Evolutionary conservation across 2,113 vertebrate species (phyloP).

Genomic region (Xiphophorus couchianus): DNA sequence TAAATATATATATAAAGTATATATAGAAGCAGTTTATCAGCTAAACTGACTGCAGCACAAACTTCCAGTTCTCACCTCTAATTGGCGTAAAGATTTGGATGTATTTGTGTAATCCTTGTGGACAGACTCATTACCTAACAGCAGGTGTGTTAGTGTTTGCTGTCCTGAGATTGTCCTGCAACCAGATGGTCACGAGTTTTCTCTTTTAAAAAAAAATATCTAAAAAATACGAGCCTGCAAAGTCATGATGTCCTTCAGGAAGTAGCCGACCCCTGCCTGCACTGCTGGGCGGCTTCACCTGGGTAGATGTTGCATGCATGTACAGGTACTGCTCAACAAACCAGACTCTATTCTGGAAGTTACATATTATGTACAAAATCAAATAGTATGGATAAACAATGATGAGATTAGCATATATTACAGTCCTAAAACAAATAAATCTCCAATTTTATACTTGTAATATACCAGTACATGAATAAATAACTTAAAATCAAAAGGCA

Average conservation of each 20-base stretch:
- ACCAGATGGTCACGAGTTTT: conserved; percentile 70
- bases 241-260: conserved; percentile 63
- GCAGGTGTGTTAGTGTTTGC: conserved; percentile 53
- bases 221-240: conserved; percentile 60
- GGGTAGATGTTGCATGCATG: conserved; percentile 17
- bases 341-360: neutral
- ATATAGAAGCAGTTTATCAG: neutral
- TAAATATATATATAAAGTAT: neutral
- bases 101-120: conserved; percentile 39
- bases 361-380: too few species aligned
- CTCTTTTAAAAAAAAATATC: neutral
- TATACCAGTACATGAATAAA: too few species aligned
- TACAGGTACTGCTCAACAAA: neutral
- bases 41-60: neutral
- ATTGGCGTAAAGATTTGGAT: conserved; percentile 31
- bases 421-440: too few species aligned
- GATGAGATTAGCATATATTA: too few species aligned
- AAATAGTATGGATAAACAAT: too few species aligned
- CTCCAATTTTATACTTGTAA: too few species aligned
- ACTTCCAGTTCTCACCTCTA: conserved; percentile 13
- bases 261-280: conserved; percentile 24
- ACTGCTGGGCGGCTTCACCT: conserved; percentile 16
- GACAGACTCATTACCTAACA: conserved; percentile 62
- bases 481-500: too few species aligned
- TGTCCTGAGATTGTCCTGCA: conserved; percentile 40